Conservation (phyloP, 2,888 invertebrate genomes). For the Synergus laeviventris region DNA sequence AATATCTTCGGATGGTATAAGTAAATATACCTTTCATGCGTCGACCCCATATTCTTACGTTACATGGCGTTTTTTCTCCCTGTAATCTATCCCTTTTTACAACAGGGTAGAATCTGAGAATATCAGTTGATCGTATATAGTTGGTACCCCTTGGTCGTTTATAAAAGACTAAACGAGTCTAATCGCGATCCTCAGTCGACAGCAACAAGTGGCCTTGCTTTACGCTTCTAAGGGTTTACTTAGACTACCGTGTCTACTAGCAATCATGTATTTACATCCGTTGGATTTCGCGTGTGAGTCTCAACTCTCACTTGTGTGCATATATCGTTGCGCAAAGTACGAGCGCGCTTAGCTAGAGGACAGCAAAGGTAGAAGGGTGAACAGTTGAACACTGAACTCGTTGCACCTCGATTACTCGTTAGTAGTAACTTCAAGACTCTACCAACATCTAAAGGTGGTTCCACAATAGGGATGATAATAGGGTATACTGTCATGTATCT, state of each 20-base stretch:
- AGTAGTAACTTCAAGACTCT: background rate
- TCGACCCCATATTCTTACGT: background rate
- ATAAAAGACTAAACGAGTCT: constrained; percentile 11
- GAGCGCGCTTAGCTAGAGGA: background rate
- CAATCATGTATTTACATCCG: constrained; percentile 1
- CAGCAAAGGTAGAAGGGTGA: constrained; percentile 3
- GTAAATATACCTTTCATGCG: background rate
- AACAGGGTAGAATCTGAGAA: background rate
- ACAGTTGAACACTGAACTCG: background rate
- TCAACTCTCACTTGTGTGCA: constrained; percentile 7
- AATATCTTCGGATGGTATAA: background rate
- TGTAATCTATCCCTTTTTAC: background rate
- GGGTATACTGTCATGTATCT: too few species aligned
- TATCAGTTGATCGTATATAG: background rate
- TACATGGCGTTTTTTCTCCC: background rate
- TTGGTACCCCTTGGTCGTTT: background rate
- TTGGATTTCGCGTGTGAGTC: constrained; percentile 6
- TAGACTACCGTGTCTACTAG: constrained; percentile 19
- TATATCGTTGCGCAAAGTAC: background rate
- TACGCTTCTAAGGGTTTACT: constrained; percentile 4
- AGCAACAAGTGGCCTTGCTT: constrained; percentile 23
- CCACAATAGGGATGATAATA: too few species aligned
- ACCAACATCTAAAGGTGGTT: background rate
- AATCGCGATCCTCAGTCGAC: constrained; percentile 12
- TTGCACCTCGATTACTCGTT: background rate